A percentile compares a stretch with the other conserved stretches of the same genome.
These are phyloP conservation scores for Ptilorrhoa leucosticta DNA, from an alignment of 2,113 vertebrate species.

Conservation along the genomic window DNA sequence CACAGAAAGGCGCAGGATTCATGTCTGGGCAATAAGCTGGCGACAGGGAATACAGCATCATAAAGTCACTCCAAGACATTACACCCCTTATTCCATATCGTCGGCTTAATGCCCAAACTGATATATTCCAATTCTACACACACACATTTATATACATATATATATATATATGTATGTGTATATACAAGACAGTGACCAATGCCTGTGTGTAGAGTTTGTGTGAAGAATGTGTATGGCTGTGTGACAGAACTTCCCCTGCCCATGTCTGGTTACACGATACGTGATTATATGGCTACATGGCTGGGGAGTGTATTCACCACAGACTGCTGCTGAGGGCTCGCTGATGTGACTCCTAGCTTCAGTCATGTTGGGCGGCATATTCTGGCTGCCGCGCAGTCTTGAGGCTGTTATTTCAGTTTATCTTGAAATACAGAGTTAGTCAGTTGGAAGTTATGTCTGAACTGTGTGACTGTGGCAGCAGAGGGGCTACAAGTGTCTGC, in stretches of 20 bases:
- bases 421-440: neutral
- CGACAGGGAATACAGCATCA: no score
- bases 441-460: neutral
- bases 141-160: no score
- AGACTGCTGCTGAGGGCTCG: neutral
- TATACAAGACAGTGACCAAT: no score
- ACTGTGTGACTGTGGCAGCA: neutral
- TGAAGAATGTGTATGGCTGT: neutral
- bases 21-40: no score
- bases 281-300: accelerated
- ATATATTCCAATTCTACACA: no score
- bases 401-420: neutral
- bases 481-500: neutral
- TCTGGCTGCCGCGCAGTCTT: neutral
- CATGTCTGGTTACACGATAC: accelerated
- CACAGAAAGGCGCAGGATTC: no score
- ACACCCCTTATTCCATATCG: no score
- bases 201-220: neutral
- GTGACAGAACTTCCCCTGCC: neutral
- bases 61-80: no score
- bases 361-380: accelerated
- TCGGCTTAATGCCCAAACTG: no score
- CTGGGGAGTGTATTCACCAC: accelerated
- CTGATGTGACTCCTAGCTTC: neutral
- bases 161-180: no score